Evolutionary conservation across 2,113 vertebrate genomes (phyloP).

Genomic region (Psephotus haematonotus): DNA sequence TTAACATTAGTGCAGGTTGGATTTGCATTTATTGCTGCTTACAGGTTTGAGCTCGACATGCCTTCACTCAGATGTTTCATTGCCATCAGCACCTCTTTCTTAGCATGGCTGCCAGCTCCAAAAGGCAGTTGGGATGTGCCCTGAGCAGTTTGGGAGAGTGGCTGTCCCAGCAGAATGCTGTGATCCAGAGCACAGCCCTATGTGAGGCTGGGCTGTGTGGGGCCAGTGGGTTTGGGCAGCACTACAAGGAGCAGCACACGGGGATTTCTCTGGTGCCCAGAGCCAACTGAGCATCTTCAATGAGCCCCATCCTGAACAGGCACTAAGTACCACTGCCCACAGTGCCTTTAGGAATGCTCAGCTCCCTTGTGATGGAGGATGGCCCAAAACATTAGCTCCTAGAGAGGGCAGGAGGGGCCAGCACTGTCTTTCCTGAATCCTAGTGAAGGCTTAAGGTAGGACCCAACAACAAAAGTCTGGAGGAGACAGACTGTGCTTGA

Average conservation of each 20-base stretch:
- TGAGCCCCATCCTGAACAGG: fast-evolving
- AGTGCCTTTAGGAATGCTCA: too few relatives aligned
- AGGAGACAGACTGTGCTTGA: not conserved
- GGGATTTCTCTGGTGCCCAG: not conserved
- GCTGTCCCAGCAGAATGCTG: not conserved
- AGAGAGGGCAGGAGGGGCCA: not conserved
- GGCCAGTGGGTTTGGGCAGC: not conserved
- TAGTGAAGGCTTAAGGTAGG: not conserved
- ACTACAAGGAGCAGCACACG: fast-evolving
- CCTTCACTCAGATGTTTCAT: not conserved
- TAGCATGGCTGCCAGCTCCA: not conserved
- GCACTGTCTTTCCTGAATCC: not conserved
- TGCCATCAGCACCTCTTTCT: not conserved
- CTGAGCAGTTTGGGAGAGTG: not conserved
- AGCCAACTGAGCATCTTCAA: not conserved
- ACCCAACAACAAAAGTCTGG: fast-evolving
- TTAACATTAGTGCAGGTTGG: constrained; percentile 39
- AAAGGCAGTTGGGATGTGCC: not conserved
- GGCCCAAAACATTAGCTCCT: not conserved
- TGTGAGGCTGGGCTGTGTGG: fast-evolving
- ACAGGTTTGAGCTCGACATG: not conserved
- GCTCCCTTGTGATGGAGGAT: fast-evolving
- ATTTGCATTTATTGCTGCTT: constrained; percentile 9
- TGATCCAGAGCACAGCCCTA: not conserved
- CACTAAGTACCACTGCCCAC: too few relatives aligned